Evolutionary conservation across 2,888 invertebrate genomes (phyloP), one percentile per base, ranked within the genome.

Genomic region (Cerastis rubricosa): DNA sequence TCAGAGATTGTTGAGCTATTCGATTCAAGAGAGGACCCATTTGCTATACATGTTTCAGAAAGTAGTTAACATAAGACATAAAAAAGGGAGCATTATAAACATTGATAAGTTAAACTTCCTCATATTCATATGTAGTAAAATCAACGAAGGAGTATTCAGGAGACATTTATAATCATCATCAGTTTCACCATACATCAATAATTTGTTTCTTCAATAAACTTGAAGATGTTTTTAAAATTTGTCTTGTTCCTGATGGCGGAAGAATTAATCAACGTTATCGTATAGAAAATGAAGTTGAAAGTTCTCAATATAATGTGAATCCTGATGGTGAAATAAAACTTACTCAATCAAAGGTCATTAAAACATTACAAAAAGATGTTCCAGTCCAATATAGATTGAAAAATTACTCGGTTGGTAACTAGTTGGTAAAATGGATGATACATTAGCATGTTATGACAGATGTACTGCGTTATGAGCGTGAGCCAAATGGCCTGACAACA

Each of bases 401-500:
- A 78, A 72, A 91, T 91, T 65, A 87, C 88, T 89, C 81, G 82
- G 87, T 84, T 87, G 84, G 89, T 89, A 92, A 90, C 87, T 72
- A 57, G 71, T 72, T 61, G 57, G 75, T 74, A 78, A 85, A 84
- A 80, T 86, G 88, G 90, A 92, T 89, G 90, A 90, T 87, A 89
- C 89, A 93, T 93, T 92, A 91, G 90, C 90, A 83, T 88, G 92
- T 94, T 95, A 94, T 94, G 94, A 95, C 93, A 94, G 92, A 91
- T 94, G 94, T 89, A 85, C 86, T 91, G 88, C 87, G 91, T 93
- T 91, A 93, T 85, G 89, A 88, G 87, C 87, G 89, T 87, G 91
- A 88, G 95, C 95, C 95, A 96, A 95, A 93, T 93, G 92, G 86
- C 86, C 92, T 91, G 93, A 93, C 93, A 92, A 92, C 91, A 90